Conservation (phyloP, 1,140 invertebrate species). For the Drosophila burlai region DNA sequence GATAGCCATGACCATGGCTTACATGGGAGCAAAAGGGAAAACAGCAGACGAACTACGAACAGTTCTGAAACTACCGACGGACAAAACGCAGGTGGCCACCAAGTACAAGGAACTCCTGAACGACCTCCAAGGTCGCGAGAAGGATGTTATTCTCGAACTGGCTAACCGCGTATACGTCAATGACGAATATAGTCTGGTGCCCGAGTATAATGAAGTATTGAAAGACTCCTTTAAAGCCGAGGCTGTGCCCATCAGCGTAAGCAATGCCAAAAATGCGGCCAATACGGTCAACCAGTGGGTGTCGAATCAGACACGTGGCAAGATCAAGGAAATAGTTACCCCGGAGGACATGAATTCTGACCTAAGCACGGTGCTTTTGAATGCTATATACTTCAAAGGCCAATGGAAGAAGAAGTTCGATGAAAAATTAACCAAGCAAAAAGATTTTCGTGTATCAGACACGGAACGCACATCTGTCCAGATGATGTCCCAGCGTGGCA, state of each 20-base stretch:
- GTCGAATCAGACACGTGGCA: neutral
- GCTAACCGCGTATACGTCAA: neutral
- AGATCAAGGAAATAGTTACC: neutral
- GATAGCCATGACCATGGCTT: neutral
- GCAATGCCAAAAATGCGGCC: neutral
- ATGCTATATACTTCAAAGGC: constrained; percentile 3
- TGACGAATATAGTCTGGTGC: neutral
- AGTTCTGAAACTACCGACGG: neutral
- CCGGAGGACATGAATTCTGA: accelerated
- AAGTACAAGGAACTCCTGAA: neutral
- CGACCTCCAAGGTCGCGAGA: neutral
- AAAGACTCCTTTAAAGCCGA: neutral
- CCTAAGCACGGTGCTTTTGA: neutral
- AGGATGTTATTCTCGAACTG: neutral
- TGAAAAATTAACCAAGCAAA: accelerated
- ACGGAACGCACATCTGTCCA: neutral
- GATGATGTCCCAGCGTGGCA: neutral
- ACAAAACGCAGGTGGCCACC: neutral
- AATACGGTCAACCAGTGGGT: neutral
- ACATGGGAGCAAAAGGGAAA: neutral
- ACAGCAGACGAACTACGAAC: neutral
- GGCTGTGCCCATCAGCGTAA: neutral
- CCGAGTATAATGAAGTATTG: neutral
- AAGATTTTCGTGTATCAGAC: accelerated
- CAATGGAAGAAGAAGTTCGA: neutral